Percentiles rank a stretch among this genome's conserved stretches.
Evolutionary conservation across 2,888 invertebrate genomes (phyloP).

Genomic region (Torymus texanus): DNA sequence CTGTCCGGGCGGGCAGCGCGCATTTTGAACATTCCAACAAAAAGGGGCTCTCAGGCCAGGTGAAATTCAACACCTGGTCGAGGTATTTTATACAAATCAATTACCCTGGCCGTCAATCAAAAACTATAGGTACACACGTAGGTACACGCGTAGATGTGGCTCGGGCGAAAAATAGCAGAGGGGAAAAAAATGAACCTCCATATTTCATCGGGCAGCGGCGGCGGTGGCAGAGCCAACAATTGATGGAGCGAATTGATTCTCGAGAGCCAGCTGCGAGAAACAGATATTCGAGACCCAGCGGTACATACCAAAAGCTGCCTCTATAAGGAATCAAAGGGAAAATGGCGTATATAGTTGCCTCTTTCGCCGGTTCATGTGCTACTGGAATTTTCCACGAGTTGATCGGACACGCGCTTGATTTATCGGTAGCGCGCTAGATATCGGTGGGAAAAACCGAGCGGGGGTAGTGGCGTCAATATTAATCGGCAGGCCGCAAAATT

Average conservation of each 20-base stretch:
- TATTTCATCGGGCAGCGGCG: slow-evolving; percentile 21
- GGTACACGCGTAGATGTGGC: background rate
- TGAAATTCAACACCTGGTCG: background rate
- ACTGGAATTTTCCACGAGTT: background rate
- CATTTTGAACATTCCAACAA: background rate
- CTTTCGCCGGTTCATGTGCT: no score
- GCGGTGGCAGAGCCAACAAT: slow-evolving; percentile 16
- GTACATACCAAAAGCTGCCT: slow-evolving; percentile 35
- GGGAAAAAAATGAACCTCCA: slow-evolving; percentile 34
- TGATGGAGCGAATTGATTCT: slow-evolving; percentile 40
- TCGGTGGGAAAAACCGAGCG: background rate
- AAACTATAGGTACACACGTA: slow-evolving; percentile 4
- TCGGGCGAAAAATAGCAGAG: background rate
- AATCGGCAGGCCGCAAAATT: slow-evolving; percentile 10
- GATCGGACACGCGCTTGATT: slow-evolving; percentile 27
- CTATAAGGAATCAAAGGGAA: no score
- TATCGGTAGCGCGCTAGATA: slow-evolving; percentile 11
- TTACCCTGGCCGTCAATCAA: slow-evolving; percentile 22
- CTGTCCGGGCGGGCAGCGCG: no score
- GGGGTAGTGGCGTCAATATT: slow-evolving; percentile 9
- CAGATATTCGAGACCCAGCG: slow-evolving; percentile 46
- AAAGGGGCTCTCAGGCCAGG: background rate
- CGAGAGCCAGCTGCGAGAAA: slow-evolving; percentile 30
- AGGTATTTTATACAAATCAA: background rate
- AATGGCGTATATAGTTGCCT: no score